Evolutionary conservation across 2,888 invertebrate genomes (phyloP).

Genomic region (Drosophila picticornis): DNA sequence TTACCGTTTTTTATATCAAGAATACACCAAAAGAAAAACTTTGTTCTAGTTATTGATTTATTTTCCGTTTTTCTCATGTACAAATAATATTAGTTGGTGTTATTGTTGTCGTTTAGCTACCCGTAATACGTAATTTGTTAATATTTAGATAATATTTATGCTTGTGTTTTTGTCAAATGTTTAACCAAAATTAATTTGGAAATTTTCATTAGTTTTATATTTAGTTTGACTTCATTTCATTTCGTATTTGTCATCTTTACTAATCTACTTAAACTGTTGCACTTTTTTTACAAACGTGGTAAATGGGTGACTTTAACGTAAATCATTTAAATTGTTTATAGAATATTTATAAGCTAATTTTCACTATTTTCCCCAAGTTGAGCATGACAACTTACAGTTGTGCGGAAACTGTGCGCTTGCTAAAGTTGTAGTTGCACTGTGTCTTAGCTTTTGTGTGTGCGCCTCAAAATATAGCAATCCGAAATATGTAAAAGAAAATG

Average conservation of each 20-base stretch:
- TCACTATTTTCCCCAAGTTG: not conserved
- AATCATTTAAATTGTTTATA: conserved; percentile 2
- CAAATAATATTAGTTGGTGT: conserved; percentile 55
- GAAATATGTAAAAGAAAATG: conserved; percentile 2
- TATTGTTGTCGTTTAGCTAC: conserved; percentile 55
- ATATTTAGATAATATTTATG: conserved; percentile 40
- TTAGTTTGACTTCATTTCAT: conserved; percentile 32
- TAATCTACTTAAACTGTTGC: conserved; percentile 42
- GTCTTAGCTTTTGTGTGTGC: not conserved
- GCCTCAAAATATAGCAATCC: conserved; percentile 11
- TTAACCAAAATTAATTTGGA: conserved; percentile 60
- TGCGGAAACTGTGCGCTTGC: conserved; percentile 15
- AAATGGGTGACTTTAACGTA: conserved; percentile 53
- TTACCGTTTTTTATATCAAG: conserved; percentile 55
- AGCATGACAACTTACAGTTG: conserved; percentile 19
- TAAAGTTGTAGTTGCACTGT: conserved; percentile 23
- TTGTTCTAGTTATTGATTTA: conserved; percentile 53
- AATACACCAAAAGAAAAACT: conserved; percentile 63
- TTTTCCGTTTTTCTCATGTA: conserved; percentile 30
- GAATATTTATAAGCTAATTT: conserved; percentile 15
- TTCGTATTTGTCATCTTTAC: conserved; percentile 27
- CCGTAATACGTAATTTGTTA: conserved; percentile 53
- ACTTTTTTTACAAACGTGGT: conserved; percentile 36
- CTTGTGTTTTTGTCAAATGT: conserved; percentile 80
- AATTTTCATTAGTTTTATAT: conserved; percentile 32